Evolutionary conservation across 1,140 invertebrate genomes (phyloP).

Genomic region (Agrypnia vestita): DNA sequence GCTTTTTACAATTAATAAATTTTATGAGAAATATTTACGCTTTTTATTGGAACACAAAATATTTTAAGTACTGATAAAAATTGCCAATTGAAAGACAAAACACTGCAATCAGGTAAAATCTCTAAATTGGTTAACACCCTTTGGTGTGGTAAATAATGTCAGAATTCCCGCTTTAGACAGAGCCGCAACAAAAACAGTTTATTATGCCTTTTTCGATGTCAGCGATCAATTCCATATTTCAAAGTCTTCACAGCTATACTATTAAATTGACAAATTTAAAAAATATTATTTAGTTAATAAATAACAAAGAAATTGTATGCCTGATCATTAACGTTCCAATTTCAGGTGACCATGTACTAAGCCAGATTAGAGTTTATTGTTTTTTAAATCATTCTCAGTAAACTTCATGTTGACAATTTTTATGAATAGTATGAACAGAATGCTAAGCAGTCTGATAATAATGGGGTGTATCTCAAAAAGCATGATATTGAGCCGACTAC

Average conservation of each 20-base stretch:
- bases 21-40: conserved; percentile 39
- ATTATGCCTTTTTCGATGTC: conserved; percentile 25
- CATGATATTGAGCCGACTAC: no score
- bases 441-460: no score
- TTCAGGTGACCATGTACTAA: no score
- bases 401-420: no score
- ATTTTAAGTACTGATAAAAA: conserved; percentile 39
- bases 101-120: conserved; percentile 1
- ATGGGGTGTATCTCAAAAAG: no score
- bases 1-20: conserved; percentile 42
- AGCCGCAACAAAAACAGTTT: background rate
- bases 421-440: no score
- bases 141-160: background rate
- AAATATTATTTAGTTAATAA: no score
- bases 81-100: conserved; percentile 23
- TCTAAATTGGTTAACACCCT: conserved; percentile 14
- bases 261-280: no score
- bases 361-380: no score
- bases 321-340: no score
- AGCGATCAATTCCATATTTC: conserved; percentile 21
- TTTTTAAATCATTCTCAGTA: no score
- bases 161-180: background rate
- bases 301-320: no score
- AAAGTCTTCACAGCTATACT: background rate
- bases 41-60: conserved; percentile 37